Base-by-base conservation (phyloP, 2,888 invertebrate species). In the Idaea straminata region DNA sequence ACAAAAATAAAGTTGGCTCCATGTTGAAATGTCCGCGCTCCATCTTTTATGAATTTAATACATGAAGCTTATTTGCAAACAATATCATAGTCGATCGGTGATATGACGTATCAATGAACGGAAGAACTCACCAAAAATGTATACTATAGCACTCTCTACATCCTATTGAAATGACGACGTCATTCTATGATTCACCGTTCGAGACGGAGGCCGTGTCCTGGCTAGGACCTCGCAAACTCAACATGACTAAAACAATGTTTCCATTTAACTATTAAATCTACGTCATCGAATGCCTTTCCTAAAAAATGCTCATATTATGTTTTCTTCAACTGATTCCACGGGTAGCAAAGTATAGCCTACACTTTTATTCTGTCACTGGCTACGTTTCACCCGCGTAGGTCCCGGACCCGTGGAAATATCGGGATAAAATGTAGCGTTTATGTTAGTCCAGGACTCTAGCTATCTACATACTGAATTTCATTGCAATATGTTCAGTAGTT, bases 41-140 rank as follows among this genome's bases (percentile, higher is more conserved):
- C 25, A 25, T 25, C 69, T 66, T 70, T 68, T 63, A 70, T 64
- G 71, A 64, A 65, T 63, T 65, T 71, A 62, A 64, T 64, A 66
- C 64, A 65, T 57, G 61, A 61, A 36, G 36, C 71, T 70, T 77
- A 87, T 87, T 86, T 78, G 82, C 86, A 88, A 83, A 87, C 86
- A 89, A 87, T 86, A 74, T 74, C 71, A 65, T 70, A 74, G 75
- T 72, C 74, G 69, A 63, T 25, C 25, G 25, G 25, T 25, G 25
- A 25, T 69, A 67, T 71, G 73, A 78, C 77, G 78, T 73, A 85
- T 88, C 81, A 89, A 89, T 88, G 88, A 83, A 82, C 86, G 89
- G 89, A 89, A 87, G 85, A 47, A 79, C 73, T 74, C 77, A 72
- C 84, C 84, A 84, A 83, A 86, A 83, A 82, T 80, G 79, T 80